Percentiles rank a stretch among this genome's conserved stretches.
Evolutionary conservation across 2,113 vertebrate species (phyloP).

Genomic region (Carettochelys insculpta): DNA sequence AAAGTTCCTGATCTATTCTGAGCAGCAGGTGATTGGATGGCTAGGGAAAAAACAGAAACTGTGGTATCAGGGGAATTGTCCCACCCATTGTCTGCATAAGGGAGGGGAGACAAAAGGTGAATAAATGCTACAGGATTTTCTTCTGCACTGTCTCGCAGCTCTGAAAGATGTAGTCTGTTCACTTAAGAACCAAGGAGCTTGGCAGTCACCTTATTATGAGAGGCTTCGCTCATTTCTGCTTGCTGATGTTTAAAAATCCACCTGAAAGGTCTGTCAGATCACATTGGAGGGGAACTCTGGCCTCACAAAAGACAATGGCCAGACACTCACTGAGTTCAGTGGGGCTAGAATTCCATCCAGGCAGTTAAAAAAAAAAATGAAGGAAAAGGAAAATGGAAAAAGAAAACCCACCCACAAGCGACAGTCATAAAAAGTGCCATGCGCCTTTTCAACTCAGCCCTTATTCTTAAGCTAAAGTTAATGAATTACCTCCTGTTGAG

Average conservation of each 20-base stretch:
- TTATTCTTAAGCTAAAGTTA: conserved; percentile 60
- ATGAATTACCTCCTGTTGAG: conserved; percentile 43
- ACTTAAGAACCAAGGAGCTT: neutral
- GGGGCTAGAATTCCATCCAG: neutral
- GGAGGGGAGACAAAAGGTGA: neutral
- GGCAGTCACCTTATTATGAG: neutral
- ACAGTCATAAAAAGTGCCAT: too few relatives aligned
- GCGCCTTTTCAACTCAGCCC: conserved; percentile 57
- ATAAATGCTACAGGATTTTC: neutral
- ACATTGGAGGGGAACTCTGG: neutral
- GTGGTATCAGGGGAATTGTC: neutral
- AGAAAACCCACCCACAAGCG: neutral
- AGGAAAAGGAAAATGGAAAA: conserved; percentile 5
- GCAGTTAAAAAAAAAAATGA: neutral
- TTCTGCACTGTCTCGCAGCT: neutral
- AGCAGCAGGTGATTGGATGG: neutral
- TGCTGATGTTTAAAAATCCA: neutral
- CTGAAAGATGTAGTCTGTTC: neutral
- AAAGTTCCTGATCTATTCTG: neutral
- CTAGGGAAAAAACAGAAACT: neutral
- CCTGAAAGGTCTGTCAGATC: conserved; percentile 21
- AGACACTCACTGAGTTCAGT: conserved; percentile 25
- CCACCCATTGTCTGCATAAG: neutral
- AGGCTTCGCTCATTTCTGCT: neutral
- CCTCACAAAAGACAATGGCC: neutral